These are phyloP conservation scores for Cyprinella venusta DNA, from an alignment of 2,797 vertebrate species.

Conservation along the genomic window DNA sequence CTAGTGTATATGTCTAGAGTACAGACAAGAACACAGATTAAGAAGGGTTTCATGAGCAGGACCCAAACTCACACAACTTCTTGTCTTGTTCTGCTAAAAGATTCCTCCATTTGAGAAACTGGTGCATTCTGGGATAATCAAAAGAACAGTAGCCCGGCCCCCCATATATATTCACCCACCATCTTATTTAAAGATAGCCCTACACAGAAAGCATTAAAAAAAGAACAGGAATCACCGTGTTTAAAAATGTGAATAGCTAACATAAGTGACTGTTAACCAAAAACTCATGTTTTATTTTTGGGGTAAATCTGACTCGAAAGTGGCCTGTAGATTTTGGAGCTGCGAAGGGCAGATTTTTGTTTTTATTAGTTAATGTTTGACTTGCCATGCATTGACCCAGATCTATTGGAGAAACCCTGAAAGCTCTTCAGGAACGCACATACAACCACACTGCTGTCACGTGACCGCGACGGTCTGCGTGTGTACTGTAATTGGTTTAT, in stretches of 20 bases:
- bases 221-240: background rate
- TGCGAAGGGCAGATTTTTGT: background rate
- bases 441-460: slow-evolving; percentile 37
- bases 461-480: slow-evolving; percentile 67
- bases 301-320: background rate
- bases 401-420: slow-evolving; percentile 35
- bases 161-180: too few species aligned
- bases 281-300: background rate
- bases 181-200: too few species aligned
- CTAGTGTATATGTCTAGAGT: too few species aligned
- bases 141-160: too few species aligned
- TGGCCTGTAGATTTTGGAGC: slow-evolving; percentile 3
- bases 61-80: too few species aligned
- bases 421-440: slow-evolving; percentile 69
- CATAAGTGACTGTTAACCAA: background rate
- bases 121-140: too few species aligned
- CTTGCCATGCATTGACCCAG: slow-evolving; percentile 39
- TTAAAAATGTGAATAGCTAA: background rate
- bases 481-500: slow-evolving; percentile 42
- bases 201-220: background rate
- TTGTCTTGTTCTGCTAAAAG: too few species aligned
- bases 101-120: too few species aligned
- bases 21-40: too few species aligned
- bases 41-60: too few species aligned
- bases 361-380: slow-evolving; percentile 49